Conservation (phyloP, 2,113 vertebrate genomes). For the Ovibos moschatus region DNA sequence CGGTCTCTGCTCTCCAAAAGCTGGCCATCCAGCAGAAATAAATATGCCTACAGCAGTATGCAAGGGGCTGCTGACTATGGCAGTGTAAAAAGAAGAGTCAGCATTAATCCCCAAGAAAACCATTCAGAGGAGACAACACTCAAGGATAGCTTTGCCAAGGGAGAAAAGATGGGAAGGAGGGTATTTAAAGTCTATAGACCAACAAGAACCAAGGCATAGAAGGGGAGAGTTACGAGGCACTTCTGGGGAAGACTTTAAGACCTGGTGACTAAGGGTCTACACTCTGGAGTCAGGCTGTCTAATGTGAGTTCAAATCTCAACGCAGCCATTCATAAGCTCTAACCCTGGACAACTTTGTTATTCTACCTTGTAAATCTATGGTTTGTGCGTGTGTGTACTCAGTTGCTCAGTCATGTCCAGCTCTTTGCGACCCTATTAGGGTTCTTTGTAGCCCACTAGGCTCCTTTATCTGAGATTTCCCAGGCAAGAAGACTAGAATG, state of each 20-base stretch:
- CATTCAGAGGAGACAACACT: not conserved
- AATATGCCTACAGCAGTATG: not conserved
- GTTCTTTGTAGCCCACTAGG: not conserved
- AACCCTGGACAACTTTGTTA: not conserved
- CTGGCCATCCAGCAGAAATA: not conserved
- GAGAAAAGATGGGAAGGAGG: not conserved
- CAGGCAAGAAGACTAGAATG: not conserved
- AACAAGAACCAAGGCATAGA: not conserved
- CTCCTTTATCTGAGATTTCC: not conserved
- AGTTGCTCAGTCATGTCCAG: not conserved
- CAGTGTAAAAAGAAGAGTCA: not conserved
- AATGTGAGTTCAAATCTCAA: not conserved
- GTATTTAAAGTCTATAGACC: not conserved
- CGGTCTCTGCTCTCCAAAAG: not conserved
- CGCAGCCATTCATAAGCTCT: not conserved
- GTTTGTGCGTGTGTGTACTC: not conserved
- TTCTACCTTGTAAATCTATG: not conserved
- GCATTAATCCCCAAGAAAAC: not conserved
- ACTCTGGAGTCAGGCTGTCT: not conserved
- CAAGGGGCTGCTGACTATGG: not conserved
- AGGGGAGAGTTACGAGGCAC: not conserved
- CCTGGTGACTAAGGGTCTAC: not conserved
- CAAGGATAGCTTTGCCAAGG: not conserved
- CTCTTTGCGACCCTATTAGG: not conserved
- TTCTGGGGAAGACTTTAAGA: not conserved